Conservation (phyloP, 2,888 invertebrate genomes). For the Mactromeris polynyma region DNA sequence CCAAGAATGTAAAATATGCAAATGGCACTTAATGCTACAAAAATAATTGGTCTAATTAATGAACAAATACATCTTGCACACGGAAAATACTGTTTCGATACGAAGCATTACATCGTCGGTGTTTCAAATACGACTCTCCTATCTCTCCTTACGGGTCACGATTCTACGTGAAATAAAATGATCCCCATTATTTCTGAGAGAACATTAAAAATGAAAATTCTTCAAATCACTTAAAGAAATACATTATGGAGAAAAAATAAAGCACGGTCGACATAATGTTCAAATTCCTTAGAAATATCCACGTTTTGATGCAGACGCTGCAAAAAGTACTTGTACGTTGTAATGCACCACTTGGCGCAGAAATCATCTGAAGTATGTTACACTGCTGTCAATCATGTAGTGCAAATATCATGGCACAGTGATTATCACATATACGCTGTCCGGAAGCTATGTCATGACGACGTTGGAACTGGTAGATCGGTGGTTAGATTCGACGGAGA, state of each 20-base stretch:
- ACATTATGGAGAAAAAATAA: not conserved
- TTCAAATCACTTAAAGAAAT: not conserved
- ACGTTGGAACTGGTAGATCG: not conserved
- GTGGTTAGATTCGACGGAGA: constrained; percentile 24
- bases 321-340: not conserved
- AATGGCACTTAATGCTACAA: constrained; percentile 15
- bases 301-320: not conserved
- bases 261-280: not conserved
- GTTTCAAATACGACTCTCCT: not conserved
- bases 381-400: not conserved
- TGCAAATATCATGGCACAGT: constrained; percentile 9
- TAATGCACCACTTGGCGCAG: not conserved
- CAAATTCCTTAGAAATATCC: not conserved
- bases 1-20: not conserved
- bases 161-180: not conserved
- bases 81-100: not conserved
- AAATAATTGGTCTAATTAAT: constrained; percentile 5
- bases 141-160: not conserved
- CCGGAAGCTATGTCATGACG: not conserved
- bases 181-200: not conserved
- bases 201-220: not conserved
- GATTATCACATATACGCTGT: not conserved
- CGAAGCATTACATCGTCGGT: not conserved
- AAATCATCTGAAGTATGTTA: not conserved
- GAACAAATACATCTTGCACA: not conserved